Evolutionary conservation across 2,888 invertebrate species (phyloP).

Genomic region (Amphipoea oculea): DNA sequence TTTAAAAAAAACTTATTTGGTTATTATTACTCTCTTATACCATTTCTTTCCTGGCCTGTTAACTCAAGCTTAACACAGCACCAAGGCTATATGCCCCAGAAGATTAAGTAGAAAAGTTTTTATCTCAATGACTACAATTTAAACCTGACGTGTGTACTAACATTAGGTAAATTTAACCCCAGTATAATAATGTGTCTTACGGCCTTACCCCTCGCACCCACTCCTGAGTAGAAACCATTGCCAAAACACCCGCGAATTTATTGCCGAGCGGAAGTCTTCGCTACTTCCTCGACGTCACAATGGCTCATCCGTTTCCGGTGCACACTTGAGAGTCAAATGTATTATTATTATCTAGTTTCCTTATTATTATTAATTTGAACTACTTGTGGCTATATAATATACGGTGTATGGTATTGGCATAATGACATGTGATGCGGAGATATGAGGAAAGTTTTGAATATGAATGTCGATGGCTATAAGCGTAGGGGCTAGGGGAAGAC

Average conservation of each 20-base stretch:
- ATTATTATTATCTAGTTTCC: conserved; percentile 80
- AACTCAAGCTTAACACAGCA: background rate
- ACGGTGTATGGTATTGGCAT: background rate
- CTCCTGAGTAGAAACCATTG: conserved; percentile 69
- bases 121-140: background rate
- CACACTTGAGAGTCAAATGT: conserved; percentile 82
- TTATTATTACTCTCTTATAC: background rate
- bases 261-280: conserved; percentile 86
- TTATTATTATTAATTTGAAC: conserved; percentile 51
- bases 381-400: background rate
- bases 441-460: background rate
- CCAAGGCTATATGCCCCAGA: too few relatives aligned
- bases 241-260: conserved; percentile 84
- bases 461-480: background rate
- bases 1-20: background rate
- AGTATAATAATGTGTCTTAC: conserved; percentile 43
- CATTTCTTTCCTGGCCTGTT: background rate
- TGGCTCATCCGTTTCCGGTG: conserved; percentile 86
- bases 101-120: background rate
- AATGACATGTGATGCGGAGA: background rate
- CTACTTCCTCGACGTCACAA: conserved; percentile 87
- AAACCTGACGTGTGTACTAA: background rate
- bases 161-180: conserved; percentile 22
- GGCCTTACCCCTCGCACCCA: conserved; percentile 57
- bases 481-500: background rate